A percentile compares a stretch with the other conserved stretches of the same genome.
These are phyloP conservation scores for Eugnorisma glareosa DNA, from an alignment of 2,888 invertebrate species.

Conservation along the genomic window DNA sequence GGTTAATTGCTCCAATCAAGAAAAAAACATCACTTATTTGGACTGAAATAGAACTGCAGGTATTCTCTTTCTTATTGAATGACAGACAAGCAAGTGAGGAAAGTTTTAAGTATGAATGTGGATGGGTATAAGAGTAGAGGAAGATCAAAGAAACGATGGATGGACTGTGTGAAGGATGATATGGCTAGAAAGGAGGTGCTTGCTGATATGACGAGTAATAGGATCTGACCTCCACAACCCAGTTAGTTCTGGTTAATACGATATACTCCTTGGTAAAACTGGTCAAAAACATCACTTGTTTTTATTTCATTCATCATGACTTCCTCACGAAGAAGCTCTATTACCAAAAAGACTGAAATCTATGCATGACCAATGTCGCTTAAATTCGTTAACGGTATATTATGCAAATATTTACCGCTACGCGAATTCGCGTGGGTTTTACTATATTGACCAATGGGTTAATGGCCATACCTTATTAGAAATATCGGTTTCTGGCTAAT, in stretches of 20 bases:
- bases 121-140: too few relatives aligned
- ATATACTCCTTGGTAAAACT: neutral
- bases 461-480: constrained; percentile 21
- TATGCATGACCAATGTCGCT: neutral
- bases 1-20: neutral
- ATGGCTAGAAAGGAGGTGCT: too few relatives aligned
- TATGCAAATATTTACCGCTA: constrained; percentile 52
- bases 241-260: neutral
- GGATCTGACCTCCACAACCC: too few relatives aligned
- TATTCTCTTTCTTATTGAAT: neutral
- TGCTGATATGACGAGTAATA: too few relatives aligned
- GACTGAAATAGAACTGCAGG: neutral
- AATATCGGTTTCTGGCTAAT: constrained; percentile 10
- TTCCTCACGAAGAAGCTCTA: neutral
- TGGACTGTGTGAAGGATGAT: too few relatives aligned
- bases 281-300: neutral
- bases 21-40: neutral
- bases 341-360: neutral
- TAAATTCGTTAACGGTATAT: constrained; percentile 23
- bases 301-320: neutral
- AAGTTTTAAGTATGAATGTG: too few relatives aligned
- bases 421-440: constrained; percentile 6
- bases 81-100: too few relatives aligned
- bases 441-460: constrained; percentile 28
- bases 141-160: too few relatives aligned